Conservation (phyloP, 2,888 invertebrate genomes). For the Scaptomyza tumidula region DNA sequence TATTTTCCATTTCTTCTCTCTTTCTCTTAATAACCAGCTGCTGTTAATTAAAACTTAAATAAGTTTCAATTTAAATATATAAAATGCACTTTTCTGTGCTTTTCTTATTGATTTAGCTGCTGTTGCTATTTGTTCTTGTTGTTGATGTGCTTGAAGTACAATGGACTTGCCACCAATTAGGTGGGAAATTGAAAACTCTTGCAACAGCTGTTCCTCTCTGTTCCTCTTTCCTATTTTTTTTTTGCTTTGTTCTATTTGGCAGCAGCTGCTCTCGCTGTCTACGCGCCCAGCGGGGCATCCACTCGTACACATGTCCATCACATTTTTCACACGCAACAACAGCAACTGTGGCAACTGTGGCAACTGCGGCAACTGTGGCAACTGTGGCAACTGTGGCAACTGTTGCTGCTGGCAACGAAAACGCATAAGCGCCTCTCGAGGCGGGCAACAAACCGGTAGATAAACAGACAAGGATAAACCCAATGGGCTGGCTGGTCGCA, state of each 20-base stretch:
- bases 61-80: constrained; percentile 3
- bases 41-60: not conserved
- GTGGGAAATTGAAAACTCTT: constrained; percentile 53
- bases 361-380: constrained; percentile 41
- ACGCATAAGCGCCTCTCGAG: constrained; percentile 63
- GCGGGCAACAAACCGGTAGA: constrained; percentile 44
- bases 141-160: constrained; percentile 45
- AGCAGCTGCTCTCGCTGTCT: constrained; percentile 46
- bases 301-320: constrained; percentile 64
- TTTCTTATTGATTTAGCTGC: not conserved
- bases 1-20: not conserved
- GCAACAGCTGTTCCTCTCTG: constrained; percentile 31
- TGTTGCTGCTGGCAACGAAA: constrained; percentile 58
- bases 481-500: constrained; percentile 30
- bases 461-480: constrained; percentile 63
- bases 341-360: constrained; percentile 27
- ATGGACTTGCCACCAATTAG: constrained; percentile 69
- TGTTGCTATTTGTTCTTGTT: constrained; percentile 5
- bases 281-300: constrained; percentile 14
- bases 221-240: not conserved
- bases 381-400: constrained; percentile 16
- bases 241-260: not conserved
- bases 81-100: constrained; percentile 4
- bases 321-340: constrained; percentile 56
- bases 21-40: not conserved